Conservation (phyloP, 1,140 invertebrate genomes). For the Philotrypesis tridentata region DNA sequence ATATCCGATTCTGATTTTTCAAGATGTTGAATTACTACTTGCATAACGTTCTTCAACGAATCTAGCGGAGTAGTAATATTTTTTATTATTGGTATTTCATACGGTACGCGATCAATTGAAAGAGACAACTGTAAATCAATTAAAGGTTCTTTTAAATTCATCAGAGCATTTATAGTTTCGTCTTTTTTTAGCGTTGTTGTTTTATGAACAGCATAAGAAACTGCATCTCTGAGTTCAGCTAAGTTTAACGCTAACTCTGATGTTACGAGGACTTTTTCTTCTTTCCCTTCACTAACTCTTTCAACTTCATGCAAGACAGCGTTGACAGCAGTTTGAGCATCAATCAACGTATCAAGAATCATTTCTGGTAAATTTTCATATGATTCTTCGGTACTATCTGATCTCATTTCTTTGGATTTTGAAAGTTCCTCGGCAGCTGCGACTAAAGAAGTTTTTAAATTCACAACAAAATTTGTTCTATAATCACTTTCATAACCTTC, state of each 20-base stretch:
- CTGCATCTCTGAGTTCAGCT: slow-evolving; percentile 60
- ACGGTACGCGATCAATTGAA: slow-evolving; percentile 42
- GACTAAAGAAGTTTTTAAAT: slow-evolving; percentile 61
- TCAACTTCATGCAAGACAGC: slow-evolving; percentile 60
- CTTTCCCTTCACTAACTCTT: slow-evolving; percentile 38
- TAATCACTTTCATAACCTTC: slow-evolving; percentile 65
- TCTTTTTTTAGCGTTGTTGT: slow-evolving; percentile 63
- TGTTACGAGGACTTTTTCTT: not conserved
- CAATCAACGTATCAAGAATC: slow-evolving; percentile 65
- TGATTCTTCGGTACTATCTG: slow-evolving; percentile 37
- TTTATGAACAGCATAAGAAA: slow-evolving; percentile 62
- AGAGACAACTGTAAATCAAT: slow-evolving; percentile 59
- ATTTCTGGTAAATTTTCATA: slow-evolving; percentile 52
- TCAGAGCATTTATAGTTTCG: slow-evolving; percentile 60
- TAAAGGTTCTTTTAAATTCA: slow-evolving; percentile 62
- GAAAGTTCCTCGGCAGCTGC: slow-evolving; percentile 55
- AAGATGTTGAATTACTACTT: slow-evolving; percentile 51
- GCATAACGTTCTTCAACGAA: slow-evolving; percentile 58
- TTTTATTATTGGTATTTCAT: slow-evolving; percentile 56
- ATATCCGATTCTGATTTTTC: slow-evolving; percentile 35
- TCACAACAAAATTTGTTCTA: slow-evolving; percentile 61
- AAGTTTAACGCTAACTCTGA: slow-evolving; percentile 57
- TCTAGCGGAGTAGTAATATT: slow-evolving; percentile 56
- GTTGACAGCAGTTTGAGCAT: slow-evolving; percentile 63
- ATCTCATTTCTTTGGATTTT: slow-evolving; percentile 47